Evolutionary conservation across 2,888 invertebrate genomes (phyloP), one percentile per base, ranked within the genome.

Genomic region (Alsophila aescularia): DNA sequence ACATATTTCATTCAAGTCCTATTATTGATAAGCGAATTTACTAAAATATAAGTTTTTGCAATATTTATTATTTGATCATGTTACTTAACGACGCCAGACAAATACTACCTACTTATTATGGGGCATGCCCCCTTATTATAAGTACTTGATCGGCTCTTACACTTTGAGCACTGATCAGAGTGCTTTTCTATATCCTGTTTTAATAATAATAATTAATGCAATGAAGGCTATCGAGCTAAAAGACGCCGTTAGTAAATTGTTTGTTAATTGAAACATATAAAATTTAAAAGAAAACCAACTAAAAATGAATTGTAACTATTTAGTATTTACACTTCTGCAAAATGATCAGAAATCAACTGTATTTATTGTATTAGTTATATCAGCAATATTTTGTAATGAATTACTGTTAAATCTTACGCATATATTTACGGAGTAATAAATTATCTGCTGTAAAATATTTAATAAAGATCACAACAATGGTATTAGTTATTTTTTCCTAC

Each of bases 381-480:
- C 37, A 13, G 37, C 29, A 31, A 18, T 37, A 29, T 47, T 31
- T 47, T 47, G 36, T 47, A 45, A 18, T 36, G 27, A 36, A 44
- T 32, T 34, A 21, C 40, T 34, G 44, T 52, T 35, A 24, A 36
- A 34, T 21, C 16, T 18, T 44, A 35, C 54, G 35, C 49, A 48
- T 57, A 62, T 63, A 58, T 43, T 29, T 58, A 55, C 49, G 55
- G 24, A 64, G 60, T n/a, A 44, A 62, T 54, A 62, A 67, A 66
- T 56, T 67, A 60, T 70, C 68, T 27, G 64, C 69, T 73, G 67
- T 73, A 68, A 59, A 61, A 64, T 69, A 68, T 62, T 69, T 57
- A 71, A 71, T 71, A 71, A 72, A 73, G 42, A 72, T 68, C 67
- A 70, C 69, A 65, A 71, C 62, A 73, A 71, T 69, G 66, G 66